Evolutionary conservation across 2,797 vertebrate genomes (phyloP), one percentile per base, ranked within the genome.

Genomic region (Apogon talboti): DNA sequence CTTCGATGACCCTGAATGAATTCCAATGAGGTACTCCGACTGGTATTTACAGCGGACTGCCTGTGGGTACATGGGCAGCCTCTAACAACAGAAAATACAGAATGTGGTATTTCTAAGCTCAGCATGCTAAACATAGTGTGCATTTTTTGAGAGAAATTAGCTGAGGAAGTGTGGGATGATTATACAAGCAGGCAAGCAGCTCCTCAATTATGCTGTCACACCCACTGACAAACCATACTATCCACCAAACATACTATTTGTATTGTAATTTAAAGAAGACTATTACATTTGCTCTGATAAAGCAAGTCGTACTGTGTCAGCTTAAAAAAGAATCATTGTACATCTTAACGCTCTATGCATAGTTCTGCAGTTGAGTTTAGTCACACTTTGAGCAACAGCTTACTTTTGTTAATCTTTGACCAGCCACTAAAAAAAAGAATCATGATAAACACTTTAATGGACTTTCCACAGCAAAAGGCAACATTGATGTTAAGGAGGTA

Each of bases 101-200:
- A 4, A 10, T 14, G 15, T 8, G 1, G 61, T 55, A 40, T 62
- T 45, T 67, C 42, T 53, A 42, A 58, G 19, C 10, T 10, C 35
- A 48, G 24, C 15, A n/a, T 15, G 3, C 59, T 52, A 59, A 55
- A 66, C 55, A 56, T 50, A 66, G 7, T 9, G n/a, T 21, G 9
- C 40, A 11, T 19, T 24, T 46, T 54, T 45, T n/a, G 28, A 16
- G 15, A 21, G 9, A 75, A 50, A 28, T 59, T 9, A 58, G 14
- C 14, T 11, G 11, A n/a, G 37, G 45, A 52, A 51, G 18, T 38
- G 33, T 48, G 50, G 58, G 50, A 66, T 57, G 14, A 18, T 54
- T 63, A 11, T 3, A n/a, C 24, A 11, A 41, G 16, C 24, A 8
- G 42, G 12, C 24, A 11, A 41, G 16, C 24, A 8, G 42, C 38